phyloP scores from a whole-genome alignment of 2,888 invertebrate genomes.

The Mantis religiosa region DNA sequence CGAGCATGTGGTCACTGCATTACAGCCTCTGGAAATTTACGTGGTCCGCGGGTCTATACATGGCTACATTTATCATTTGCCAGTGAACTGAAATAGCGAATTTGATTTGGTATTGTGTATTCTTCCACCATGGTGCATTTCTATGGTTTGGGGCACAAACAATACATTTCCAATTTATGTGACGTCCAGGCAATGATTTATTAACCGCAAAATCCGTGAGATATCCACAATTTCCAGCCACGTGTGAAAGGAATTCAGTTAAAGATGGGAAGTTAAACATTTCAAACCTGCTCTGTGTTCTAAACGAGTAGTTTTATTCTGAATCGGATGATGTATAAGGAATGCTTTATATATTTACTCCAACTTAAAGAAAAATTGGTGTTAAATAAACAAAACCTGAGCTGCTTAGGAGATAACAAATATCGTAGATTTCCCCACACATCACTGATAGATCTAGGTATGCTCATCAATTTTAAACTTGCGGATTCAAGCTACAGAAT shows the following conservation, averaged over 20 bases:
- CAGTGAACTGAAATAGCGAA: neutral
- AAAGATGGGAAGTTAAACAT: neutral
- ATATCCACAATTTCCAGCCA: neutral
- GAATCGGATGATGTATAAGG: too few species aligned
- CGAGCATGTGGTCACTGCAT: neutral
- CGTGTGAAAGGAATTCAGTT: neutral
- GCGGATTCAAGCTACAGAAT: too few species aligned
- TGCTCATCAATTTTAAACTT: too few species aligned
- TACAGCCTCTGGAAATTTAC: neutral
- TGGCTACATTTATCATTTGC: neutral
- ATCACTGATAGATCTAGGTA: too few species aligned
- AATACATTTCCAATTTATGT: neutral
- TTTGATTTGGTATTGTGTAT: neutral
- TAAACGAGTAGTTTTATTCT: neutral
- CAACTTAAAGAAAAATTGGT: too few species aligned
- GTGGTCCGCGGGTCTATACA: neutral
- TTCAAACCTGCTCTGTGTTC: neutral
- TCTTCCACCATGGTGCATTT: neutral
- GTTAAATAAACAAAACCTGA: too few species aligned
- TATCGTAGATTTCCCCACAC: too few species aligned
- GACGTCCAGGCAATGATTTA: neutral
- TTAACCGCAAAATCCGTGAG: neutral
- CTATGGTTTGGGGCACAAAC: neutral
- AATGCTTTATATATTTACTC: too few species aligned
- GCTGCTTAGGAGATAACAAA: too few species aligned